These are phyloP conservation scores for Tyrophagus putrescentiae DNA, from an alignment of 1,140 invertebrate species.

Conservation along the genomic window DNA sequence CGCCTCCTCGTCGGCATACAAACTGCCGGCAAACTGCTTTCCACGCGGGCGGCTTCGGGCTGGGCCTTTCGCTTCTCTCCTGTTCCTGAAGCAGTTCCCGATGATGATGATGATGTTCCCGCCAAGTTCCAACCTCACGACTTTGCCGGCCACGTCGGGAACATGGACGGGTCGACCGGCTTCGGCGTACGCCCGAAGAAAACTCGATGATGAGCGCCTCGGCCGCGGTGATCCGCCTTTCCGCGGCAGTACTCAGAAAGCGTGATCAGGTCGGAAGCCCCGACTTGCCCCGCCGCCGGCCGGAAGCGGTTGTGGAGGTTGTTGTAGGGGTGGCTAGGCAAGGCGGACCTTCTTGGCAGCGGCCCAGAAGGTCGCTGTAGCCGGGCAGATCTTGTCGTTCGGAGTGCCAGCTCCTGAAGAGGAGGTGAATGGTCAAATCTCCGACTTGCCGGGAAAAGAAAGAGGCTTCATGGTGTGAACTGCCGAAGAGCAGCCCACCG, in stretches of 20 bases:
- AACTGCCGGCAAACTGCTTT: slow-evolving; percentile 65
- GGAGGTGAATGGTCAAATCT: slow-evolving; percentile 81
- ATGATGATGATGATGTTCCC: not conserved
- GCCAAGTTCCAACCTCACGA: slow-evolving; percentile 56
- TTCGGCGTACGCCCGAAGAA: slow-evolving; percentile 79
- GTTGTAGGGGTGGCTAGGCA: slow-evolving; percentile 73
- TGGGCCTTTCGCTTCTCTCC: slow-evolving; percentile 42
- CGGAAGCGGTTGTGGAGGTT: slow-evolving; percentile 61
- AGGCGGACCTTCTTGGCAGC: slow-evolving; percentile 74
- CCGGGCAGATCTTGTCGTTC: slow-evolving; percentile 85
- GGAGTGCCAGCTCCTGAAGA: slow-evolving; percentile 94
- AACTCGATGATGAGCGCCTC: slow-evolving; percentile 68
- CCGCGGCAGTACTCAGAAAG: slow-evolving; percentile 88
- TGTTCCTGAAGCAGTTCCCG: slow-evolving; percentile 46
- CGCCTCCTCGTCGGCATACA: no score
- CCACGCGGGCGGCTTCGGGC: slow-evolving; percentile 83
- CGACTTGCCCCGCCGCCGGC: slow-evolving; percentile 55
- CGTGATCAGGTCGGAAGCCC: slow-evolving; percentile 60
- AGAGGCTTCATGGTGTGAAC: slow-evolving; percentile 87
- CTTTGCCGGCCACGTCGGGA: slow-evolving; percentile 98
- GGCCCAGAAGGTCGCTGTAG: slow-evolving; percentile 72
- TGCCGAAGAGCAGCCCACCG: slow-evolving; percentile 95
- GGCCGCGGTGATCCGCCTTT: slow-evolving; percentile 68
- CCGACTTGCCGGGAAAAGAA: slow-evolving; percentile 86
- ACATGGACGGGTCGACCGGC: slow-evolving; percentile 89